Conservation (phyloP, 1,140 invertebrate genomes). For the Hetaerina americana region DNA sequence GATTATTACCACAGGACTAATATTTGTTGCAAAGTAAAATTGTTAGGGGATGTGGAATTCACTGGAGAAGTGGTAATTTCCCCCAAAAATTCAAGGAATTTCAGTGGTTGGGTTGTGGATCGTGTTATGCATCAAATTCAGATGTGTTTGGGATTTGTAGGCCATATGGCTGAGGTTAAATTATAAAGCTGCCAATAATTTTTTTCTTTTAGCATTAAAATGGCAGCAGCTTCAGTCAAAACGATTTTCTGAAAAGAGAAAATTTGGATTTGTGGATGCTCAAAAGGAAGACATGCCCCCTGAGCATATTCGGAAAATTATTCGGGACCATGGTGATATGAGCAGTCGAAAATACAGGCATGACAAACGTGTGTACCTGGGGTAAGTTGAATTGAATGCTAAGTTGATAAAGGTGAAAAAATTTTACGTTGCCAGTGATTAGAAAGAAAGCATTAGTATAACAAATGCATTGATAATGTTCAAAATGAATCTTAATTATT, state of each 20-base stretch:
- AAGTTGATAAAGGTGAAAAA: not conserved
- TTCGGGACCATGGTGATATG: conserved; percentile 99
- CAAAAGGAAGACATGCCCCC: conserved; percentile 99
- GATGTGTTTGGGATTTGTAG: no score
- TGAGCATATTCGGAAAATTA: conserved; percentile 97
- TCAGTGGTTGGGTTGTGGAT: not conserved
- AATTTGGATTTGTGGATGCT: conserved; percentile 97
- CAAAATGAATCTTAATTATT: no score
- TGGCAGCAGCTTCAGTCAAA: conserved; percentile 98
- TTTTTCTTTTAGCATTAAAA: conserved; percentile 60
- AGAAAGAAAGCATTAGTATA: no score
- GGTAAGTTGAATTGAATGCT: conserved; percentile 36
- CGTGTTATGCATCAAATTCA: no score
- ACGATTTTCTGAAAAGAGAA: conserved; percentile 92
- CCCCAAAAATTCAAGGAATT: not conserved
- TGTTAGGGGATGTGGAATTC: no score
- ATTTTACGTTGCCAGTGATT: no score
- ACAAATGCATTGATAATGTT: no score
- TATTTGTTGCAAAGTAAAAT: no score
- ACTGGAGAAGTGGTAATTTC: no score
- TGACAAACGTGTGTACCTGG: conserved; percentile 97
- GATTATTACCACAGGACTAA: no score
- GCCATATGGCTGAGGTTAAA: no score
- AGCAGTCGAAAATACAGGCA: conserved; percentile 96
- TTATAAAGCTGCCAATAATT: no score